Evolutionary conservation across 2,797 vertebrate genomes (phyloP).

Genomic region (Astyanax mexicanus): DNA sequence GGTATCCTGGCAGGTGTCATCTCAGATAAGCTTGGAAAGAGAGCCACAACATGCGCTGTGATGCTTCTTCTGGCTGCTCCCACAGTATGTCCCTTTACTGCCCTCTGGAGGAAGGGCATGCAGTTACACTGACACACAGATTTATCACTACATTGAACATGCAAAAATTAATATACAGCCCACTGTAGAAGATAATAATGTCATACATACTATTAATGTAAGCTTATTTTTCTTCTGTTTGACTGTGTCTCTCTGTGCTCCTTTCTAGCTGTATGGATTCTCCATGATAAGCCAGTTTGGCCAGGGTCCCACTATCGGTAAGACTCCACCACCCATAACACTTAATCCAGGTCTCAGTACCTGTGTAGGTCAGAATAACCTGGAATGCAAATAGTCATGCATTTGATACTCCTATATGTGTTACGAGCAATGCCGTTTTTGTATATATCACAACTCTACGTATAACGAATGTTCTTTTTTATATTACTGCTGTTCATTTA

Average conservation of each 20-base stretch:
- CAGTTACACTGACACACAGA: not conserved
- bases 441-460: too few species aligned
- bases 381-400: too few species aligned
- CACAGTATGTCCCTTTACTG: slow-evolving; percentile 76
- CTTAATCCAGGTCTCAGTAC: not conserved
- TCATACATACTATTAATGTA: too few species aligned
- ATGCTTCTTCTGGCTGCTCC: slow-evolving; percentile 93
- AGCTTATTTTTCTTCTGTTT: not conserved
- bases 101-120: not conserved
- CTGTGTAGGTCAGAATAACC: too few species aligned
- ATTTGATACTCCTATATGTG: too few species aligned
- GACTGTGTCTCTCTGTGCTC: slow-evolving; percentile 24
- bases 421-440: too few species aligned
- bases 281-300: slow-evolving; percentile 81
- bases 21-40: slow-evolving; percentile 87
- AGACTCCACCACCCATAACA: slow-evolving; percentile 42
- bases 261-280: slow-evolving; percentile 77
- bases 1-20: slow-evolving; percentile 89
- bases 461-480: too few species aligned
- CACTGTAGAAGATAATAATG: too few species aligned
- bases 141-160: not conserved
- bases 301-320: slow-evolving; percentile 77
- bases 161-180: not conserved
- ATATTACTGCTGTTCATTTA: too few species aligned
- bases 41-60: slow-evolving; percentile 90